Base-by-base conservation (phyloP, 1,140 invertebrate species). In the Harlomillsia oculata region DNA sequence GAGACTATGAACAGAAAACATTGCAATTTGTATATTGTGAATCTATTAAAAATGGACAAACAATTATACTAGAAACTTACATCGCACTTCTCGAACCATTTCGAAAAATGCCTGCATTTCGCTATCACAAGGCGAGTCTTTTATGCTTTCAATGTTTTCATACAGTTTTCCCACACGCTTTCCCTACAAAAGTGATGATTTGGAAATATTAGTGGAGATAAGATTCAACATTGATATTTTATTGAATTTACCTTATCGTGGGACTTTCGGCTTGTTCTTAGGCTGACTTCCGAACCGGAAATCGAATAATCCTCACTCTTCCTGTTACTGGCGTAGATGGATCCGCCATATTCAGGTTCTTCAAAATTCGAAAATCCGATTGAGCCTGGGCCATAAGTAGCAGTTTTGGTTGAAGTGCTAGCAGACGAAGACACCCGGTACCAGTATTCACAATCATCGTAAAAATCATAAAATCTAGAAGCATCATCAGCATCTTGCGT, bases 381-480 rank as follows among this genome's bases (percentile, higher is more conserved):
- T 25, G 56, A 36, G 11, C 50, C 21, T 39, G 21, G 13, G 13
- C 26, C 8, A 30, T 25, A 30, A 48, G 26, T 30, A 29, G 23
- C 28, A 5, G 41, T 25, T 2, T 11, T n/a, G 1, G 44, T 23
- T 3, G 32, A 34, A 20, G 57, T 45, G 21, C 34, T n/a, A 1
- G 52, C 30, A 11, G 53, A 49, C n/a, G 26, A 56, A n/a, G 51
- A 62, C 11, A 67, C 60, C 0, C 55, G 53, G 26, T 88, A 87
- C 68, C 89, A 78, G 63, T 87, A 89, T 70, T 91, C 87, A 62
- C 89, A 81, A 3, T 86, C 87, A 72, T 91, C 85, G 68, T 87
- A 89, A 54, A 85, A 82, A 64, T 88, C 83, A 66, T 91, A 89
- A 49, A 89, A 82, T 54, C 82, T 86, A 51, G 78, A 61, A 77